phyloP scores from a whole-genome alignment of 2,113 vertebrate species.

The Ia io region DNA sequence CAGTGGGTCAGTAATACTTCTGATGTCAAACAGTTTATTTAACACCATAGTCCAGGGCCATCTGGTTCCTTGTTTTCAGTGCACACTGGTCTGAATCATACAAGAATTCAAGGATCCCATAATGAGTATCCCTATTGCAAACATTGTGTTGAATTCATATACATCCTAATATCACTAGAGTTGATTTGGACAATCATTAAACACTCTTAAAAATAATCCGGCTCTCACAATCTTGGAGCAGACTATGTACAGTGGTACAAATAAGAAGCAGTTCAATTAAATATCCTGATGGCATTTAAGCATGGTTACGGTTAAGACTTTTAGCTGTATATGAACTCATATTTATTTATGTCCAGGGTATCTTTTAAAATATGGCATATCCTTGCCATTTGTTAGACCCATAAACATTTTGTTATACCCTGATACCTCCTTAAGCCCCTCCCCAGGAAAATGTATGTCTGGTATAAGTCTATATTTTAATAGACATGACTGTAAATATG shows the following conservation, averaged over 20 bases:
- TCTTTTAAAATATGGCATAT: not conserved
- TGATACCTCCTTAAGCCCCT: not conserved
- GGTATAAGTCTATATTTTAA: not conserved
- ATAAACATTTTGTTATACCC: not conserved
- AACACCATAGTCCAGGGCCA: not conserved
- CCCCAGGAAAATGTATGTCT: not conserved
- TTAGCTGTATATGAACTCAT: not conserved
- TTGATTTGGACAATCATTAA: not conserved
- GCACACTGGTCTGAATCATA: not conserved
- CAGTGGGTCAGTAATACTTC: not conserved
- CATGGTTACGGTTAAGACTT: not conserved
- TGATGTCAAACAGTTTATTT: not conserved
- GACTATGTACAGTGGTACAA: not conserved
- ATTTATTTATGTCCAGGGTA: constrained; percentile 15
- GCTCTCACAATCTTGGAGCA: not conserved
- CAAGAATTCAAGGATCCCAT: not conserved
- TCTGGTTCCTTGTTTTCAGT: not conserved
- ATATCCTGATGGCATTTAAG: not conserved
- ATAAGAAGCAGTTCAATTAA: not conserved
- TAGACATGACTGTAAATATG: not conserved
- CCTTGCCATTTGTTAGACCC: not conserved
- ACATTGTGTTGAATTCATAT: not conserved
- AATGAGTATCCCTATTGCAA: not conserved
- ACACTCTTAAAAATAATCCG: not conserved
- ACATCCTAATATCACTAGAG: not conserved